phyloP scores from a whole-genome alignment of 2,888 invertebrate species.

The Cheilosia impressa region DNA sequence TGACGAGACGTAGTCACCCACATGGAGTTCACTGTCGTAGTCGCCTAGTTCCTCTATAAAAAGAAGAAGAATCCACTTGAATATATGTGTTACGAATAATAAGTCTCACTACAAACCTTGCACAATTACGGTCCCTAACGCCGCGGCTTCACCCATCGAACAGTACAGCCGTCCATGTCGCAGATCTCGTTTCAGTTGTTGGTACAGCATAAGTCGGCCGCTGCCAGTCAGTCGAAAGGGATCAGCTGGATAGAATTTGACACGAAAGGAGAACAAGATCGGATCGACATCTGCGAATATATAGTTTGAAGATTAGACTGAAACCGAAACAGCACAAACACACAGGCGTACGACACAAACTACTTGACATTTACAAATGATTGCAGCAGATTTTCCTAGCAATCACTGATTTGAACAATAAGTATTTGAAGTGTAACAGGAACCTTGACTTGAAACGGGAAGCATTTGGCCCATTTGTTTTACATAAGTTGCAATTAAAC shows the following conservation, averaged over 20 bases:
- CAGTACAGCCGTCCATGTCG: slow-evolving; percentile 97
- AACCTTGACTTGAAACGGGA: background rate
- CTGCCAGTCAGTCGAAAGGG: slow-evolving; percentile 96
- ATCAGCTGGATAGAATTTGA: slow-evolving; percentile 98
- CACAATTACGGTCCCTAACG: slow-evolving; percentile 95
- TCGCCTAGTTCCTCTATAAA: slow-evolving; percentile 96
- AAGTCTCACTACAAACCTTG: slow-evolving; percentile 87
- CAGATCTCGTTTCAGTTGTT: slow-evolving; percentile 97
- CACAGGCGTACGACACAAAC: no score
- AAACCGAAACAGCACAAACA: background rate
- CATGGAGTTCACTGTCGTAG: slow-evolving; percentile 94
- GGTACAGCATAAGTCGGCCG: slow-evolving; percentile 97
- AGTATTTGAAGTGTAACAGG: no score
- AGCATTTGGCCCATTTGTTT: no score
- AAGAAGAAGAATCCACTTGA: background rate
- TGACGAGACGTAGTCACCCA: slow-evolving; percentile 95
- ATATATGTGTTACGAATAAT: background rate
- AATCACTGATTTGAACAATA: background rate
- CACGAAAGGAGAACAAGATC: slow-evolving; percentile 96
- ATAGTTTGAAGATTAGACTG: background rate
- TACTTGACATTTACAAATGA: no score
- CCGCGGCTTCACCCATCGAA: slow-evolving; percentile 93
- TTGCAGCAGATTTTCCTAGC: no score
- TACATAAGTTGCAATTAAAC: background rate
- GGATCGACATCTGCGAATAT: slow-evolving; percentile 92